Percentiles rank a stretch among this genome's conserved stretches.
phyloP scores from a whole-genome alignment of 2,888 invertebrate genomes.

The Acanthopleura granulata region DNA sequence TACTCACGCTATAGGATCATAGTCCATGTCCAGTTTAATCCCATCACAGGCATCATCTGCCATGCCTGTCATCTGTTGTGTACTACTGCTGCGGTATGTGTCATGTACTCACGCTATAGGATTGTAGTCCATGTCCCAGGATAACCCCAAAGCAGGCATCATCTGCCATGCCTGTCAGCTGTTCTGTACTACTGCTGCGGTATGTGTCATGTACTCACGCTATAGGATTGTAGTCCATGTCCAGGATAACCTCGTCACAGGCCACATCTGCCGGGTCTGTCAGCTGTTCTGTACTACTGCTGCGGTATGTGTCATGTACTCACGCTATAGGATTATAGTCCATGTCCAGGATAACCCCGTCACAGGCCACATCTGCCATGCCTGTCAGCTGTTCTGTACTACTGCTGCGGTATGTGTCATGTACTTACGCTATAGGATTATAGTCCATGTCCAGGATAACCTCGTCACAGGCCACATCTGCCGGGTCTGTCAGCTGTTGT shows the following conservation, averaged over 20 bases:
- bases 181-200: too few relatives aligned
- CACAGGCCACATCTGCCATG: constrained; percentile 56
- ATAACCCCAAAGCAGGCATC: constrained; percentile 66
- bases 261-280: constrained; percentile 45
- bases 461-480: constrained; percentile 64
- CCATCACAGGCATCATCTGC: constrained; percentile 64
- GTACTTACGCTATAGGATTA: constrained; percentile 60
- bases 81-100: too few relatives aligned
- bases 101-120: constrained; percentile 29
- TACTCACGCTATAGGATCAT: constrained; percentile 36
- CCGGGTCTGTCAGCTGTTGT: too few relatives aligned
- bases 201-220: constrained; percentile 25
- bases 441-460: constrained; percentile 66
- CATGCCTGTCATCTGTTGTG: too few relatives aligned
- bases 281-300: too few relatives aligned
- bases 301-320: constrained; percentile 36
- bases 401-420: background rate
- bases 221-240: constrained; percentile 56
- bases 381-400: too few relatives aligned
- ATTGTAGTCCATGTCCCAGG: constrained; percentile 62
- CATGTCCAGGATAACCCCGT: constrained; percentile 66
- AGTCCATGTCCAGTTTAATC: constrained; percentile 64
- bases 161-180: constrained; percentile 32
- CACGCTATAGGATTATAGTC: constrained; percentile 61
- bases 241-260: constrained; percentile 65